phyloP scores from a whole-genome alignment of 2,113 vertebrate species.

The Kobus ellipsiprymnus region DNA sequence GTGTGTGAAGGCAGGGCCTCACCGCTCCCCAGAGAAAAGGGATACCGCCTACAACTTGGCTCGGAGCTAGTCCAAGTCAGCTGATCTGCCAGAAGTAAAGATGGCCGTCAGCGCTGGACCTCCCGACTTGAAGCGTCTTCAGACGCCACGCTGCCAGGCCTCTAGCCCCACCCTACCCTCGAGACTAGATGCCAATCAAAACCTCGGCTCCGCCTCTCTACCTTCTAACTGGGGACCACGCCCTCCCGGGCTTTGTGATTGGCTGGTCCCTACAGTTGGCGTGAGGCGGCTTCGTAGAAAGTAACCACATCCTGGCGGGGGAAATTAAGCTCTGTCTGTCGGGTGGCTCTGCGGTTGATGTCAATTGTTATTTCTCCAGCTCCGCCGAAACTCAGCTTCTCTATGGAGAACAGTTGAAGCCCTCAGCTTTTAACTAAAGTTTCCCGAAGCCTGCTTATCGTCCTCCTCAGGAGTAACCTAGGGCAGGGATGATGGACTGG shows the following conservation, averaged over 20 bases:
- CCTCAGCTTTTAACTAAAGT: neutral
- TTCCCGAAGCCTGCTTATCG: neutral
- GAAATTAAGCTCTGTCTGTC: accelerated
- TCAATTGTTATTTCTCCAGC: neutral
- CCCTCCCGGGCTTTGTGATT: neutral
- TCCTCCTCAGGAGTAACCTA: neutral
- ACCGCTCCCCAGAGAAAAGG: neutral
- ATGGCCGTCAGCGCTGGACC: neutral
- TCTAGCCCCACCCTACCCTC: accelerated
- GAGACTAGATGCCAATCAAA: neutral
- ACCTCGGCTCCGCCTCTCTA: neutral
- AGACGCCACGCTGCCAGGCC: neutral
- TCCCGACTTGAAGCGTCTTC: neutral
- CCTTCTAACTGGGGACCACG: neutral
- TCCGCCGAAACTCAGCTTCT: neutral
- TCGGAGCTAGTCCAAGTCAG: neutral
- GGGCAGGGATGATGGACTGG: neutral
- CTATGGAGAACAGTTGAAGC: neutral
- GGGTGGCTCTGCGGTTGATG: accelerated
- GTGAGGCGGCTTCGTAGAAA: neutral
- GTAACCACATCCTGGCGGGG: accelerated
- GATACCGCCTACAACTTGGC: accelerated
- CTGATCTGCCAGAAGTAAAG: neutral
- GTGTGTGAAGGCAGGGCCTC: neutral
- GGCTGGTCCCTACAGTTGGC: neutral